A percentile compares a stretch with the other conserved stretches of the same genome.
These are phyloP conservation scores for Tetragnatha versicolor DNA, from an alignment of 1,140 invertebrate genomes.

Conservation along the genomic window DNA sequence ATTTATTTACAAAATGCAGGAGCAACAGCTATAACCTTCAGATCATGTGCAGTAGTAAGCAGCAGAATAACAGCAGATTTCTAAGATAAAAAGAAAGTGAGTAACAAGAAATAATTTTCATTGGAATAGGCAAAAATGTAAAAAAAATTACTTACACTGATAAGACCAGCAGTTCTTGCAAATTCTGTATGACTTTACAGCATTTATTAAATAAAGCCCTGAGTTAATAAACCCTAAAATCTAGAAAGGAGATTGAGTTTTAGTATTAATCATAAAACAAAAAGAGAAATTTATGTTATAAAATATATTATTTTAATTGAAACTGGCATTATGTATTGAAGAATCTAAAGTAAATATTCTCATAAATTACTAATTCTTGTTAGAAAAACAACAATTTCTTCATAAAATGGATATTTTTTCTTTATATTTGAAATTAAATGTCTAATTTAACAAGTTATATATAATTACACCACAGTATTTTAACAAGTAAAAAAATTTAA, in stretches of 20 bases:
- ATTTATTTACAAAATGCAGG: conserved; percentile 1
- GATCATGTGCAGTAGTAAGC: neutral
- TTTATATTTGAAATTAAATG: neutral
- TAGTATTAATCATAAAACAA: neutral
- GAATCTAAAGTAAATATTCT: too few relatives aligned
- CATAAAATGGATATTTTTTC: neutral
- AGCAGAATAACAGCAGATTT: neutral
- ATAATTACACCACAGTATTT: neutral
- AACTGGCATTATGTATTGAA: too few relatives aligned
- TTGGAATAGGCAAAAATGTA: neutral
- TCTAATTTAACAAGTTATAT: neutral
- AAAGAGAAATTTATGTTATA: neutral
- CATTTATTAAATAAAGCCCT: conserved; percentile 23
- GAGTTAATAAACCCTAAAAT: conserved; percentile 37
- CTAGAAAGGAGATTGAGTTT: neutral
- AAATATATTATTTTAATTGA: too few relatives aligned
- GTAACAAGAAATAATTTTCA: neutral
- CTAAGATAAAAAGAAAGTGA: neutral
- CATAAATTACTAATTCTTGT: neutral
- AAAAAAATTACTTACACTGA: neutral
- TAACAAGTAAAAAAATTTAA: too few relatives aligned
- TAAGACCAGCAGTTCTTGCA: conserved; percentile 36
- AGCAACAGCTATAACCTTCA: too few relatives aligned
- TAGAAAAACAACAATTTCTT: neutral
- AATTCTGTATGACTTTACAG: conserved; percentile 11